A percentile compares a stretch with the other conserved stretches of the same genome.
phyloP scores from a whole-genome alignment of 1,140 invertebrate genomes.

The Physella acuta region DNA sequence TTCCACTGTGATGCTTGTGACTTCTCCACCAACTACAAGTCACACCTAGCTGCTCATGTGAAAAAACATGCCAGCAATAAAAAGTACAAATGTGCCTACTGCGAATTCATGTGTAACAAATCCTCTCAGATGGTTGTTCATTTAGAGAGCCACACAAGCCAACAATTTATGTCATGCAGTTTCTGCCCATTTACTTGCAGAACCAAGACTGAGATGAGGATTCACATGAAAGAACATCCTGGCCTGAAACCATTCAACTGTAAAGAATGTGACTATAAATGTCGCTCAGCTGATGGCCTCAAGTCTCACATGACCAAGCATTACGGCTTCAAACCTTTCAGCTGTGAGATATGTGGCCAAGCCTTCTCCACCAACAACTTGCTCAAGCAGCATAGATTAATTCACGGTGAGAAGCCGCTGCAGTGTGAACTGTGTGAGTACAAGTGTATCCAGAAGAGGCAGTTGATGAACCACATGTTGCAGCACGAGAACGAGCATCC shows the following conservation, averaged over 20 bases:
- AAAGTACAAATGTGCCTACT: conserved; percentile 19
- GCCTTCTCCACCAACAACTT: conserved; percentile 3
- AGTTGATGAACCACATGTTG: conserved; percentile 18
- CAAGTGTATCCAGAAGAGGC: conserved; percentile 24
- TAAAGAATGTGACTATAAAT: conserved; percentile 17
- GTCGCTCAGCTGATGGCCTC: conserved; percentile 4
- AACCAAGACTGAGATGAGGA: conserved; percentile 10
- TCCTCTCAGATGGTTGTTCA: conserved; percentile 13
- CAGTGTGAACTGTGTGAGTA: conserved; percentile 22
- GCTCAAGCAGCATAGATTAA: conserved; percentile 19
- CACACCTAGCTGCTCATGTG: conserved; percentile 8
- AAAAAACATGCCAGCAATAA: conserved; percentile 11
- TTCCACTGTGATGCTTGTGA: conserved; percentile 19
- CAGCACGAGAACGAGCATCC: conserved; percentile 21
- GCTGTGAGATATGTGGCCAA: conserved; percentile 22
- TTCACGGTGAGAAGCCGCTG: conserved; percentile 20
- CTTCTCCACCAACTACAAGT: conserved; percentile 17
- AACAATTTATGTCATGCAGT: not conserved
- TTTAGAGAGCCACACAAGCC: conserved; percentile 8
- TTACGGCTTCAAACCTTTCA: conserved; percentile 13
- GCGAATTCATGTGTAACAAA: conserved; percentile 21
- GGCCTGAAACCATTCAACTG: conserved; percentile 12
- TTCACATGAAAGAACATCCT: conserved; percentile 20
- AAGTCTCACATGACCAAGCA: conserved; percentile 25
- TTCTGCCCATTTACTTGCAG: conserved; percentile 15